Percentiles rank a stretch among this genome's conserved stretches.
These are phyloP conservation scores for Pseudanteris insignis DNA, from an alignment of 2,888 invertebrate species.

Conservation along the genomic window DNA sequence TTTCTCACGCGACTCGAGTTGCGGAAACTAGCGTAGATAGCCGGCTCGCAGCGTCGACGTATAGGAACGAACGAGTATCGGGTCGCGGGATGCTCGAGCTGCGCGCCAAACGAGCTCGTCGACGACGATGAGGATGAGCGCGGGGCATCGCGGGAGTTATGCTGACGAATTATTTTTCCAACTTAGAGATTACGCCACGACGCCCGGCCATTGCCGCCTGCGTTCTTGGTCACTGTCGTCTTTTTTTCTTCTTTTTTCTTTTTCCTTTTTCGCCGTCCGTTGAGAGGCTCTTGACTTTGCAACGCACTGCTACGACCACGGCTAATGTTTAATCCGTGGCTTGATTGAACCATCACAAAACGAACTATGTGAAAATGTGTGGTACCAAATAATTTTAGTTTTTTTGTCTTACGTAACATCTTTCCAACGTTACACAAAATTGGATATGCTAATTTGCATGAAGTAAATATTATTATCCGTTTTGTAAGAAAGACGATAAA, in stretches of 20 bases:
- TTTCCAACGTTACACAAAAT: too few relatives aligned
- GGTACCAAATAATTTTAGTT: too few relatives aligned
- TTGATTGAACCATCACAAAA: too few relatives aligned
- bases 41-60: constrained; percentile 46
- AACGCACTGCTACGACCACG: too few relatives aligned
- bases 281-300: too few relatives aligned
- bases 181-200: constrained; percentile 50
- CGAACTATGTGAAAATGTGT: too few relatives aligned
- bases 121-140: constrained; percentile 7
- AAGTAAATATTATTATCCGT: too few relatives aligned
- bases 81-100: constrained; percentile 29
- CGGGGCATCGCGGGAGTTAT: constrained; percentile 29
- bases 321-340: too few relatives aligned
- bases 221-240: not conserved
- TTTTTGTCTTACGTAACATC: too few relatives aligned
- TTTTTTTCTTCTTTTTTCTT: constrained; percentile 1
- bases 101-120: constrained; percentile 24
- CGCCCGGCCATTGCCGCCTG: constrained; percentile 12
- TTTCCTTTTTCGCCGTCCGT: not conserved
- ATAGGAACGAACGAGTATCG: constrained; percentile 46
- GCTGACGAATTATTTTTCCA: constrained; percentile 62
- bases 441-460: too few relatives aligned
- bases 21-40: constrained; percentile 57
- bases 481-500: too few relatives aligned
- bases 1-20: constrained; percentile 61